Conservation (phyloP, 2,888 invertebrate genomes). For the Petrolisthes cinctipes region DNA sequence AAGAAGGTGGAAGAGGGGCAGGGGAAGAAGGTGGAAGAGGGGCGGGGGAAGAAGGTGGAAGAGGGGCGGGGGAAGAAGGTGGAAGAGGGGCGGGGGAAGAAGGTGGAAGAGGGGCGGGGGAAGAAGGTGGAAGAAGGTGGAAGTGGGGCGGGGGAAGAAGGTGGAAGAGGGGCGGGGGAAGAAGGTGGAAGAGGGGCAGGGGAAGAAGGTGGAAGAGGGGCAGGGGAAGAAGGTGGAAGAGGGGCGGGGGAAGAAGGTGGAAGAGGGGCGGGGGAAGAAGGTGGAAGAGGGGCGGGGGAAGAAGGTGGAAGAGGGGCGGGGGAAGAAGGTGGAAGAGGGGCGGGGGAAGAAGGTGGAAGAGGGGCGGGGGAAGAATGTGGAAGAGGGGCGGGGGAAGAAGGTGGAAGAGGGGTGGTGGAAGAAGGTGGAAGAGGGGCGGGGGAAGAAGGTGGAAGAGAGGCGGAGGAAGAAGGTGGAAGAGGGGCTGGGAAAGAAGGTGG, state of each 20-base stretch:
- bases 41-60: not conserved
- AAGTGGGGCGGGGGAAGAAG: not conserved
- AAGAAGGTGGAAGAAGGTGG: no score
- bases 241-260: not conserved
- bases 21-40: not conserved
- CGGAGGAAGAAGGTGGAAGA: no score
- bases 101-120: not conserved
- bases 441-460: no score
- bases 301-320: not conserved
- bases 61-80: not conserved
- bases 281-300: not conserved
- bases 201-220: not conserved
- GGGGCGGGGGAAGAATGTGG: no score
- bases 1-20: not conserved
- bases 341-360: no score
- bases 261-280: not conserved
- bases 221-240: not conserved
- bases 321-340: not conserved
- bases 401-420: no score
- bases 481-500: no score
- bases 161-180: not conserved
- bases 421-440: no score
- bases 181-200: not conserved
- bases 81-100: not conserved
- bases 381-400: no score